Evolutionary conservation across 2,113 vertebrate species (phyloP), one percentile per base, ranked within the genome.

Genomic region (Chunga burmeisteri): DNA sequence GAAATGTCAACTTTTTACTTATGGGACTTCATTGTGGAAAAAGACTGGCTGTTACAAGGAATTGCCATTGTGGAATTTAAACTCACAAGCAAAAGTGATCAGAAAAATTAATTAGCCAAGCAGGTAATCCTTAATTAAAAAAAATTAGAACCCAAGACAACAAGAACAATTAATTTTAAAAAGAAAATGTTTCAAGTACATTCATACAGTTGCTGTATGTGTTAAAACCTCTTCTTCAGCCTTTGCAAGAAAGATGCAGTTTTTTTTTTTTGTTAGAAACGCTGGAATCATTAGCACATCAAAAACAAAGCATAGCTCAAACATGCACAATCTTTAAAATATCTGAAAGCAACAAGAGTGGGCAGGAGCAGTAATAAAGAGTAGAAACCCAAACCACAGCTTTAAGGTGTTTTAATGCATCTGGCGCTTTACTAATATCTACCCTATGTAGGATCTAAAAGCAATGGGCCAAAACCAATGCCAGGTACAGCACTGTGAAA

Each of bases 71-170:
- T 93, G 83, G 94, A 96, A 97, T 96, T 96, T 95, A 87, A 44
- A 94, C 90, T 89, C 49, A 66, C 81, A 92, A 94, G 95, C 81
- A 95, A 83, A 98, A 96, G 74, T 91, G 56, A 94, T 93, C 85
- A 94, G 82, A 63, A 97, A 96, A 97, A 88, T 95, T 93, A 94
- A 88, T 97, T 70, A 97, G 93, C 61, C 84, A 94, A 97, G 86
- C 85, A 96, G 81, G 62, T 86, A 80, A 77, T 84, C 91, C 93
- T 97, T 80, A 90, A 96, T 82, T 93, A 38, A 88, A 94, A 91
- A 90, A 55, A 95, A 67, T n/a, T 19, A 52, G 52, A 86, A 70
- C 93, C 94, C 47, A 90, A 73, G 92, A 87, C 59, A 94, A 89
- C 50, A 96, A 82, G 52, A 84, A 84, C 17, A 93, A 86, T 75